phyloP scores from a whole-genome alignment of 2,797 vertebrate species.

The Tarsius wallacei region DNA sequence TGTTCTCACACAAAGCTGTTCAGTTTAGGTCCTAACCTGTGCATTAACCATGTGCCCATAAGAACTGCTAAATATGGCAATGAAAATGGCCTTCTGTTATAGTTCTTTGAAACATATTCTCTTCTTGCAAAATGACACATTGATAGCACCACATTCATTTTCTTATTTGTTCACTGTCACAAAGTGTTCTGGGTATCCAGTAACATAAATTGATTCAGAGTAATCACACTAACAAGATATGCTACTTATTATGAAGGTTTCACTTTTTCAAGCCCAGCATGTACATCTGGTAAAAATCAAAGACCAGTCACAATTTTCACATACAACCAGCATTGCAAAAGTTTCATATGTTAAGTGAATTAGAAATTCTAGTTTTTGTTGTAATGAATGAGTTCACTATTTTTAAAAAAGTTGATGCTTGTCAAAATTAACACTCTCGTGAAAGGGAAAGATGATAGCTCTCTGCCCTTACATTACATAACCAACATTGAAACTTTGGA shows the following conservation, averaged over 20 bases:
- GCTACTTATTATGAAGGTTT: not conserved
- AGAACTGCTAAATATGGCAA: constrained; percentile 22
- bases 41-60: constrained; percentile 48
- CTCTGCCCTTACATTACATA: not conserved
- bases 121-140: constrained; percentile 72
- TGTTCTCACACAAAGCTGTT: not conserved
- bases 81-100: constrained; percentile 65
- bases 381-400: not conserved
- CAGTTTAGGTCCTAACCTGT: not conserved
- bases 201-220: constrained; percentile 49
- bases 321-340: not conserved
- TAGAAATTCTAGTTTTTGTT: not conserved
- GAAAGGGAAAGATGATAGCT: not conserved
- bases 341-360: constrained; percentile 43
- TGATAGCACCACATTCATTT: constrained; percentile 48
- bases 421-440: constrained; percentile 30
- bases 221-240: not conserved
- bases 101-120: constrained; percentile 67
- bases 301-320: not conserved
- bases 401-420: not conserved
- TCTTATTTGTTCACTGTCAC: constrained; percentile 12
- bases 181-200: not conserved
- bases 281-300: constrained; percentile 39
- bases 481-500: constrained; percentile 39
- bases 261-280: not conserved